Base-by-base conservation (phyloP, 2,888 invertebrate species). In the Cephonodes hylas region DNA sequence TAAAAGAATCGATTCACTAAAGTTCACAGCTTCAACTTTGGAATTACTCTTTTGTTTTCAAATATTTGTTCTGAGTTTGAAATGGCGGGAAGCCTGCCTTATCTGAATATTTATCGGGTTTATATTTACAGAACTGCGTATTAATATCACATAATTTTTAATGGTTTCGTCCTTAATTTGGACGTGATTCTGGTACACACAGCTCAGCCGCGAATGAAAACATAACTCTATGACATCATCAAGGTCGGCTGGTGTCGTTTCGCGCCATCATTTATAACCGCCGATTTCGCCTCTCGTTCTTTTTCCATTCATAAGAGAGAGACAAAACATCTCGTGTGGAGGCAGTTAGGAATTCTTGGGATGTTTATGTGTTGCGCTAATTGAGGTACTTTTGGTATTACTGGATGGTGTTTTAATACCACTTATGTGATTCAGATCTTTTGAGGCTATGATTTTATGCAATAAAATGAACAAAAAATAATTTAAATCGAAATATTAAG, bases 201-300 rank as follows among this genome's bases (percentile, higher is more conserved):
- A 65, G 44, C 38, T 22, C 15, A 62, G 27, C 58, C 53, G 18
- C 53, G 53, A 68, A 74, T 77, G 77, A 80, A 81, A 84, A 81
- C 81, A 82, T 77, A 84, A 79, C 78, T 72, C 76, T 81, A 80
- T 90, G 86, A 90, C 88, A 87, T 89, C 89, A 89, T 70, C 90
- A 89, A 90, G 90, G 90, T 80, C 86, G 77, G 66, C 85, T 70
- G 72, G 84, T 83, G 77, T 79, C 76, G 70, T 45, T 42, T 5
- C 27, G 53, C 42, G 59, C 42, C 53, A 59, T 44, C 56, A 63
- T 63, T 63, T 59, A 57, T 45, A 57, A 62, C 59, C 34, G 31
- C 34, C 23, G 25, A 23, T 34, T 23, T 53, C 57, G 44, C 8
- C 8, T 63, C 63, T 63, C 59, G 34, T 25, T 63, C 63, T 20